Conservation (phyloP, 1,140 invertebrate species). For the Schlechtendalia chinensis region DNA sequence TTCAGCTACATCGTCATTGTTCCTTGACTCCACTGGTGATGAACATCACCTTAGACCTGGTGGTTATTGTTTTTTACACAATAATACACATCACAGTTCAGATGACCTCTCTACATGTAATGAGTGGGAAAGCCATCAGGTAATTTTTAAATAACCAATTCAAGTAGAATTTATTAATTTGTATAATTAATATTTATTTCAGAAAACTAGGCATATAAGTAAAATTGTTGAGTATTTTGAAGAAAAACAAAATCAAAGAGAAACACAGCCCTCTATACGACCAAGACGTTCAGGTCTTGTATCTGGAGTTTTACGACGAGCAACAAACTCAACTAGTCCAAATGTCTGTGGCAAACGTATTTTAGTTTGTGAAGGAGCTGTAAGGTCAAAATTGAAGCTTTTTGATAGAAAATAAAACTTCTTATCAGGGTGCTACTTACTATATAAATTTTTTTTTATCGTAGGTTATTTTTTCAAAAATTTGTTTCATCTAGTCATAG, state of each 20-base stretch:
- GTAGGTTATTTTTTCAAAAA: constrained; percentile 36
- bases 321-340: constrained; percentile 33
- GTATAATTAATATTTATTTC: constrained; percentile 28
- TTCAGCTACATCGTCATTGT: constrained; percentile 63
- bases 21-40: constrained; percentile 56
- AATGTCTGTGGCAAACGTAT: constrained; percentile 58
- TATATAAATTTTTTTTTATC: constrained; percentile 25
- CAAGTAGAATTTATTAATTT: neutral
- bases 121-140: constrained; percentile 70
- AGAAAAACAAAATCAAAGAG: constrained; percentile 61
- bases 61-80: constrained; percentile 45
- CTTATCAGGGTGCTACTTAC: constrained; percentile 45
- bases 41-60: constrained; percentile 52
- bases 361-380: constrained; percentile 77
- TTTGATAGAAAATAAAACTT: constrained; percentile 72
- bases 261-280: constrained; percentile 31
- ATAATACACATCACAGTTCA: constrained; percentile 62
- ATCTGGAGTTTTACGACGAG: constrained; percentile 52
- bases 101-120: constrained; percentile 79
- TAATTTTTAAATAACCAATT: constrained; percentile 58
- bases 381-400: constrained; percentile 77
- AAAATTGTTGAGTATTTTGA: constrained; percentile 88
- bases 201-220: constrained; percentile 66
- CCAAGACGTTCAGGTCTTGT: constrained; percentile 56
- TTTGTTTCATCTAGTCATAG: constrained; percentile 47